Conservation (phyloP, 2,888 invertebrate genomes). For the Branchipolynoe longqiensis region DNA sequence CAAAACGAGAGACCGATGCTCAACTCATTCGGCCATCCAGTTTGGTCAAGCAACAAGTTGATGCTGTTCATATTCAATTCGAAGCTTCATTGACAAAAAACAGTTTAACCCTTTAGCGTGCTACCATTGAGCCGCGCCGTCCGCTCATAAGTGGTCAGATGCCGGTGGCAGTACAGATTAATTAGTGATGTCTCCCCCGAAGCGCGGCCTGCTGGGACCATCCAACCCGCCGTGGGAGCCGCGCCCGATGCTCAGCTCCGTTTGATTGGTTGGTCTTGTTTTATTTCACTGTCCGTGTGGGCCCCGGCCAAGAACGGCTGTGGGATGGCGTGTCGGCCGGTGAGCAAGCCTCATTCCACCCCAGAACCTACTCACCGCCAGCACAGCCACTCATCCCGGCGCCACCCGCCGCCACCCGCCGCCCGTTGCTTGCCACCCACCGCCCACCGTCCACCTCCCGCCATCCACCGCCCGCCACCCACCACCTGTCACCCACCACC, state of each 20-base stretch:
- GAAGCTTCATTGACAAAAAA: no score
- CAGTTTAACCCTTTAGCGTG: no score
- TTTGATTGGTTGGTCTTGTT: slow-evolving; percentile 5
- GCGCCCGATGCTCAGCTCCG: background rate
- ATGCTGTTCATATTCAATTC: no score
- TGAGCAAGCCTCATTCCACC: slow-evolving; percentile 2
- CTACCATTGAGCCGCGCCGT: no score
- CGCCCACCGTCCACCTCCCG: background rate
- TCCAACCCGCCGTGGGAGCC: background rate
- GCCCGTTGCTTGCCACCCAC: background rate
- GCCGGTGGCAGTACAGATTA: no score
- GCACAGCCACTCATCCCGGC: background rate
- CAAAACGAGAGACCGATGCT: no score
- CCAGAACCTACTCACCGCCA: background rate
- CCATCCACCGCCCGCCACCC: background rate
- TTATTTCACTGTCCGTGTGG: slow-evolving; percentile 1
- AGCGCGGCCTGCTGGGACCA: no score
- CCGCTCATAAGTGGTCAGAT: no score
- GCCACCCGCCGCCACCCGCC: background rate
- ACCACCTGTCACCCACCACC: background rate
- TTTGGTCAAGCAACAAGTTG: no score
- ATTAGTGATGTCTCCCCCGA: no score
- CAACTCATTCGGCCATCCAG: no score
- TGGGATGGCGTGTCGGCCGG: slow-evolving; percentile 9
- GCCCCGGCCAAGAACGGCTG: background rate